A percentile compares a stretch with the other conserved stretches of the same genome.
phyloP scores from a whole-genome alignment of 2,113 vertebrate genomes.

The Zosterops hypoxanthus region DNA sequence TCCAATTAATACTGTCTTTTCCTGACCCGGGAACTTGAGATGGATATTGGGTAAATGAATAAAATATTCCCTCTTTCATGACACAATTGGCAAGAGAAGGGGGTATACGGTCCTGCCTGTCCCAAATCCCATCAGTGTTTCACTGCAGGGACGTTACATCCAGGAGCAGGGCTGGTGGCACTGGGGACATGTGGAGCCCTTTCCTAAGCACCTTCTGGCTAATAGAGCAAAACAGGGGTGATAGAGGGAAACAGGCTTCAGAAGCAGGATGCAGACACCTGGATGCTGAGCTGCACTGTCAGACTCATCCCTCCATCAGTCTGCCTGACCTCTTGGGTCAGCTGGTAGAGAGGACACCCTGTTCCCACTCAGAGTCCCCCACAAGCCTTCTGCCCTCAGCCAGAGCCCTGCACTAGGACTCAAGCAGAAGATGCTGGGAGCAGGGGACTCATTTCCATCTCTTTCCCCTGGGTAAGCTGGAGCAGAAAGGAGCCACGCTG shows the following conservation, averaged over 20 bases:
- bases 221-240: not conserved
- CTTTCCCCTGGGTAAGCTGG: not conserved
- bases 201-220: not conserved
- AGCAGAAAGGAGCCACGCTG: not conserved
- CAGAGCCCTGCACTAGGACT: not conserved
- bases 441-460: not conserved
- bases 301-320: not conserved
- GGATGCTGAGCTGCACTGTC: not conserved
- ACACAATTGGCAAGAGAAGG: not conserved
- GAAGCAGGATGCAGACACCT: not conserved
- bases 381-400: not conserved
- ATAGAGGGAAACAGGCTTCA: not conserved
- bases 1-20: not conserved
- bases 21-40: not conserved
- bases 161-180: not conserved
- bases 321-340: not conserved
- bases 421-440: not conserved
- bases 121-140: not conserved
- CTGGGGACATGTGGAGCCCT: not conserved
- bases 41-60: not conserved
- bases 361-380: not conserved
- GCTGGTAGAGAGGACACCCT: not conserved
- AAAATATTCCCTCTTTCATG: not conserved
- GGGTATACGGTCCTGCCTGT: not conserved
- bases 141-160: not conserved